Conservation (phyloP, 2,113 vertebrate species). For the Balaenoptera acutorostrata region DNA sequence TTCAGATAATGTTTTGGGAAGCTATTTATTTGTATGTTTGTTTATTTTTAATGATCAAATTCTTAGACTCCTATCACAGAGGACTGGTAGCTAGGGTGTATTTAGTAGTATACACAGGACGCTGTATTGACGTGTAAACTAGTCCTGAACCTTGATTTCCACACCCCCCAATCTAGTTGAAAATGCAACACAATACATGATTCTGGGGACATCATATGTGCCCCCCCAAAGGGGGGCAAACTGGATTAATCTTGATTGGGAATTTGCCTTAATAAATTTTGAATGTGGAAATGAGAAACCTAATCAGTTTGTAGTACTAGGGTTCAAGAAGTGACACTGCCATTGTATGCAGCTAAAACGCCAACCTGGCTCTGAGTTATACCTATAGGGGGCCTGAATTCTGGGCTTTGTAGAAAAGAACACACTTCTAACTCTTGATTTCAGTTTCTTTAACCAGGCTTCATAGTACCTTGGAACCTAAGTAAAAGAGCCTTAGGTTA, state of each 20-base stretch:
- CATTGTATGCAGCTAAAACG: not conserved
- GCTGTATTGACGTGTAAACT: not conserved
- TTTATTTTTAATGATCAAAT: not conserved
- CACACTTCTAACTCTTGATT: not conserved
- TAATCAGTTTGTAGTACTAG: not conserved
- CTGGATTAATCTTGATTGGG: not conserved
- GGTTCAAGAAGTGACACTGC: not conserved
- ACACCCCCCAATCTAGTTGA: not conserved
- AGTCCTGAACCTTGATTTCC: not conserved
- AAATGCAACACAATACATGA: not conserved
- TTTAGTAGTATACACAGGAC: not conserved
- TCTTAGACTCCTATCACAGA: conserved; percentile 5
- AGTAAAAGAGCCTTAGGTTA: not conserved
- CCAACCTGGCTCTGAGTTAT: not conserved
- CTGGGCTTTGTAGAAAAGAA: not conserved
- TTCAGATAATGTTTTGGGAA: conserved; percentile 30
- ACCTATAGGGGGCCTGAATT: not conserved
- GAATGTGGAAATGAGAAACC: not conserved
- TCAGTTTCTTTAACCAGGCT: conserved; percentile 17
- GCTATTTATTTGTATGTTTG: not conserved
- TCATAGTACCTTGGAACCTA: conserved; percentile 6
- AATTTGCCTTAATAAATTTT: conserved; percentile 21
- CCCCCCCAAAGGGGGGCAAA: not conserved
- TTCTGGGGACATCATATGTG: not conserved
- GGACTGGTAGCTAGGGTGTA: not conserved